Base-by-base conservation (phyloP, 1,140 invertebrate genomes). In the Bombus sylvicola region DNA sequence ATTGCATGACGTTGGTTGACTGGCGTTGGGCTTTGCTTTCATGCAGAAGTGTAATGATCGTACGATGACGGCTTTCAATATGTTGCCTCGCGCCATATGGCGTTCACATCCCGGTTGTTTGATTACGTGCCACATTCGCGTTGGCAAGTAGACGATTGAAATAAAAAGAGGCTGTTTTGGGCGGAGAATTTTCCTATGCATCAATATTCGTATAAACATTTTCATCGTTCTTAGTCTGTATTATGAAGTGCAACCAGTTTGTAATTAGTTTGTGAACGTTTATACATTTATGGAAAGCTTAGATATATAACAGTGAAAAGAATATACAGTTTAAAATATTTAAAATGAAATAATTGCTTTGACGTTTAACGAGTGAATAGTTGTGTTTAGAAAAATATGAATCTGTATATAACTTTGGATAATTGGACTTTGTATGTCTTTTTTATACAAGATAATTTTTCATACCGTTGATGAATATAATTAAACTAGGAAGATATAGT, bases 61-160 rank as follows among this genome's bases (percentile, higher is more conserved):
- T 87, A 73, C 89, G 90, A 93, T 92, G 92, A 93, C 89, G 88
- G 79, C 57, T 85, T 79, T 79, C 79, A 76, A 81, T 87, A 69
- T 82, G 81, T 89, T 83, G 72, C 78, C 75, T 72, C 83, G 72
- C 77, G 69, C 43, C 73, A 69, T 79, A n/a, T 57, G 76, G 74
- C 78, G 47, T 83, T 53, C 86, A 66, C 31, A 25, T 53, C 59
- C 57, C 64, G 43, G 53, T 68, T 84, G 87, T 90, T 89, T 92
- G 92, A 94, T 94, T 92, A 94, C 87, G 89, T 84, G 80, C 80
- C 89, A 81, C 73, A 80, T 81, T 91, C 86, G 57, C 53, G 85
- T 92, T 66, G 64, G n/a, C 62, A 64, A 41, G 41, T 80, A 73
- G 74, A 79, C 81, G 47, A 72, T 71, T 66, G 18, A 41, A 79